Conservation (phyloP, 2,113 vertebrate genomes). For the Spheniscus mendiculus region DNA sequence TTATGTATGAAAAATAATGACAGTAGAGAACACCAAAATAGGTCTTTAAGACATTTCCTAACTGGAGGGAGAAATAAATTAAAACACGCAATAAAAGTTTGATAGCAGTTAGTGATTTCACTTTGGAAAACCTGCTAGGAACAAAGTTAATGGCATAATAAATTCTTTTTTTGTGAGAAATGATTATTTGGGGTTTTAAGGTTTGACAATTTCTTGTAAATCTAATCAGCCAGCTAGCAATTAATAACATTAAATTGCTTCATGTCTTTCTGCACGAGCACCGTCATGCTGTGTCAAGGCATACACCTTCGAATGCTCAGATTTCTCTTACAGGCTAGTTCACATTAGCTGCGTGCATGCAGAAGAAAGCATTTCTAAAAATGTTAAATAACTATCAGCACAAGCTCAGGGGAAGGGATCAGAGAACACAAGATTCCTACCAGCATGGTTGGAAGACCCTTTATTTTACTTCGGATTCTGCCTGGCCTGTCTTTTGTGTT, state of each 20-base stretch:
- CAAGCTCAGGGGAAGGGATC: not conserved
- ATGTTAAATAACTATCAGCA: not conserved
- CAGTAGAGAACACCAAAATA: slow-evolving; percentile 52
- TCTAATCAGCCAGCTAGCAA: slow-evolving; percentile 63
- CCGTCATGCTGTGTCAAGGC: not conserved
- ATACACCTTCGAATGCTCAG: not conserved
- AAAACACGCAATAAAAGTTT: slow-evolving; percentile 71
- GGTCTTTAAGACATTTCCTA: slow-evolving; percentile 50
- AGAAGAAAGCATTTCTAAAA: not conserved
- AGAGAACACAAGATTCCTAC: not conserved
- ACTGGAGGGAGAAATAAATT: slow-evolving; percentile 74
- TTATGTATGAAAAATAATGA: slow-evolving; percentile 41
- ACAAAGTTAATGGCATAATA: slow-evolving; percentile 73
- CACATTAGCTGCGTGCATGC: not conserved
- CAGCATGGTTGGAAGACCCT: not conserved
- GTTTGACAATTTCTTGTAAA: slow-evolving; percentile 71
- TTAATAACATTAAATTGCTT: slow-evolving; percentile 71
- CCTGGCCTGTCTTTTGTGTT: not conserved
- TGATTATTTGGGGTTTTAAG: slow-evolving; percentile 67
- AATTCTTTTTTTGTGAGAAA: slow-evolving; percentile 61
- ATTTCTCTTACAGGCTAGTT: not conserved
- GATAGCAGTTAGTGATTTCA: slow-evolving; percentile 68
- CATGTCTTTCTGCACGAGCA: slow-evolving; percentile 33
- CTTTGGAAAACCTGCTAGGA: slow-evolving; percentile 66
- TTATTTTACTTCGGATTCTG: not conserved